Base-by-base conservation (phyloP, 2,888 invertebrate genomes). In the Hetaerina titia region DNA sequence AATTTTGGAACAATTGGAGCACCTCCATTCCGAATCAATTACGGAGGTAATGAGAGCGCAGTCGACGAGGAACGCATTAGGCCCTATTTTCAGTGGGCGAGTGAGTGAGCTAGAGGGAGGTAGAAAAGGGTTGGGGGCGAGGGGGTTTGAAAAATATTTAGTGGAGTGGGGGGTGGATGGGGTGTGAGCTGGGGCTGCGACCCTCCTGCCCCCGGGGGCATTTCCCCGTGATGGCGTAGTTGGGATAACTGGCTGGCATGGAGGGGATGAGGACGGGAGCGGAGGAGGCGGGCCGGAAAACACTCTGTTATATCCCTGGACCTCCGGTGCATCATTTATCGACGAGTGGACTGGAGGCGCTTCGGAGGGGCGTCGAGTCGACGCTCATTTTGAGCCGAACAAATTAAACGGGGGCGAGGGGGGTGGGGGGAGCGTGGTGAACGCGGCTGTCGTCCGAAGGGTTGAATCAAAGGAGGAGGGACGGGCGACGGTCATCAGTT, bases 1-100 rank as follows among this genome's bases (percentile, higher is more conserved):
- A 81, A 81, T 81, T 81, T 64, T 56, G 74, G 64, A n/a, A 74
- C 92, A 74, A 92, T 92, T 74, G 92, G 56, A 8, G 69, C 13
- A n/a, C 74, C 57, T 69, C 17, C 57, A 92, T 74, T 69, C 69
- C 92, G 69, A 92, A 92, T 92, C 92, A 92, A 92, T 92, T 92
- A 92, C 69, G 56, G 22, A 81, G 69, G 64, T 92, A 92, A 92
- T 92, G 92, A 69, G 69, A 15, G 56, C 56, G n/a, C 45, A 8
- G 90, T 64, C 45, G 45, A 11, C 17, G 31, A 17, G 63, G 60
- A 63, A 45, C 64, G 63, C 45, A 69, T 64, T 45, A 90, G 22
- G 63, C 45, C 60, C 90, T 60, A 6, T 25, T n/a, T 60, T 25
- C 25, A 31, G 60, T 15, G 25, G 0, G 90, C 25, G 60, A 7